These are phyloP conservation scores for Heliconius cydno DNA, from an alignment of 2,888 invertebrate genomes.

Conservation along the genomic window DNA sequence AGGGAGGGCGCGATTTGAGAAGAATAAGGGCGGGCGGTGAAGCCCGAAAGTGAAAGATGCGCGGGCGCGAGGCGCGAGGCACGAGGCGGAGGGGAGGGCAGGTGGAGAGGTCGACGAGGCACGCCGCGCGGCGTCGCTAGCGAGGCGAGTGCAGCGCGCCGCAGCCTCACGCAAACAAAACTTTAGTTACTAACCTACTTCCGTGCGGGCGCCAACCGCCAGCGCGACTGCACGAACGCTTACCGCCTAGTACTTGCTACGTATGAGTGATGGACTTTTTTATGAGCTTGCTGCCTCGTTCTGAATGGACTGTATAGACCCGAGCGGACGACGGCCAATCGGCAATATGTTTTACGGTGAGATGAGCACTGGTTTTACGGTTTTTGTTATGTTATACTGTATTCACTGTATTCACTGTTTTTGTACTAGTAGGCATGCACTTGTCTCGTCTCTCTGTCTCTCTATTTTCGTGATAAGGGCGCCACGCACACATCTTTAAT, in stretches of 20 bases:
- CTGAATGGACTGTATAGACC: slow-evolving; percentile 73
- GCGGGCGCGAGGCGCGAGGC: slow-evolving; percentile 58
- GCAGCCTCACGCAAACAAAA: slow-evolving; percentile 84
- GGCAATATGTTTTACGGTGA: slow-evolving; percentile 82
- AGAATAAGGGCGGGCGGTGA: slow-evolving; percentile 37
- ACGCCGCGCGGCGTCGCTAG: slow-evolving; percentile 63
- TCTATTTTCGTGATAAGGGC: slow-evolving; percentile 54
- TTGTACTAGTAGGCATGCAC: slow-evolving; percentile 69
- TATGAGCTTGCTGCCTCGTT: slow-evolving; percentile 62
- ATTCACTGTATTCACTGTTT: slow-evolving; percentile 65
- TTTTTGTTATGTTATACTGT: slow-evolving; percentile 60
- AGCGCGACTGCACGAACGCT: slow-evolving; percentile 60
- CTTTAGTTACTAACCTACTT: slow-evolving; percentile 84
- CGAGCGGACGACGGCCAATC: slow-evolving; percentile 67
- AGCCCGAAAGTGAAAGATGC: slow-evolving; percentile 76
- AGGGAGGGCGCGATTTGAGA: slow-evolving; percentile 17
- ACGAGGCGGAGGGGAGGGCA: slow-evolving; percentile 47
- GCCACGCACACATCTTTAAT: slow-evolving; percentile 69
- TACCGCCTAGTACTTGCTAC: slow-evolving; percentile 49
- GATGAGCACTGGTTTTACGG: slow-evolving; percentile 71
- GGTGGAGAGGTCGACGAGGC: slow-evolving; percentile 50
- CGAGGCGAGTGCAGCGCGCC: slow-evolving; percentile 69
- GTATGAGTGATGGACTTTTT: slow-evolving; percentile 76
- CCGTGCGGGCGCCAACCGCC: slow-evolving; percentile 81
- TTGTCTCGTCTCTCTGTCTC: slow-evolving; percentile 59